phyloP scores from a whole-genome alignment of 2,888 invertebrate genomes.

The Pollenia griseotomentosa region DNA sequence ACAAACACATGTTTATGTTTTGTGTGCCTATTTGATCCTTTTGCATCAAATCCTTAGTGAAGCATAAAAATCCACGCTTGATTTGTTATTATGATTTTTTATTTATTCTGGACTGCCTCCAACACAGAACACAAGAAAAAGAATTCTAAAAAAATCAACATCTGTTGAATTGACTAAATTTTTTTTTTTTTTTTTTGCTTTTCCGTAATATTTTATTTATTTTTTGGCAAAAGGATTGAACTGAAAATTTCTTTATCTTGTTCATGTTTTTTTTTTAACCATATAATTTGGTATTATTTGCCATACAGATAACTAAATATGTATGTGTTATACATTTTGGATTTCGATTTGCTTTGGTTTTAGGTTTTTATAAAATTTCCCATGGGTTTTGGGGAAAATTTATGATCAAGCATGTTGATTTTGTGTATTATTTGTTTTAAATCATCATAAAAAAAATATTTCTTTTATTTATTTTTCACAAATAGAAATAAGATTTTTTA shows the following conservation, averaged over 20 bases:
- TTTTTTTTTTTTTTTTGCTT: constrained; percentile 39
- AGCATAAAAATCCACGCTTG: constrained; percentile 78
- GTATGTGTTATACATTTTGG: neutral
- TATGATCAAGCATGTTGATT: constrained; percentile 48
- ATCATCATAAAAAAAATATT: constrained; percentile 74
- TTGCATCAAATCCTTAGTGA: constrained; percentile 56
- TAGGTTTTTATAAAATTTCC: constrained; percentile 3
- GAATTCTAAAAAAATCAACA: constrained; percentile 46
- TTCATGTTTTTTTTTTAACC: constrained; percentile 24
- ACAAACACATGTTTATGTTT: neutral
- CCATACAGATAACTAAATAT: constrained; percentile 13
- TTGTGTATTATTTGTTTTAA: constrained; percentile 61
- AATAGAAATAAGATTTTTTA: constrained; percentile 9
- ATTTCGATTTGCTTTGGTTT: constrained; percentile 25
- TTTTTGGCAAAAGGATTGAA: constrained; percentile 62
- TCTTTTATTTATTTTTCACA: constrained; percentile 62
- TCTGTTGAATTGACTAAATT: constrained; percentile 70
- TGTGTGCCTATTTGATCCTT: constrained; percentile 43
- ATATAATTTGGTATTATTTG: constrained; percentile 53
- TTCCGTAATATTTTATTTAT: constrained; percentile 36
- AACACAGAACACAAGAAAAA: constrained; percentile 31
- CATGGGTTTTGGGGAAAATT: constrained; percentile 16
- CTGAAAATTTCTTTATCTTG: constrained; percentile 42
- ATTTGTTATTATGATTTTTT: constrained; percentile 80
- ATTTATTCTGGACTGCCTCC: constrained; percentile 38